Conservation (phyloP, 2,797 vertebrate species). For the Mareca strepera region DNA sequence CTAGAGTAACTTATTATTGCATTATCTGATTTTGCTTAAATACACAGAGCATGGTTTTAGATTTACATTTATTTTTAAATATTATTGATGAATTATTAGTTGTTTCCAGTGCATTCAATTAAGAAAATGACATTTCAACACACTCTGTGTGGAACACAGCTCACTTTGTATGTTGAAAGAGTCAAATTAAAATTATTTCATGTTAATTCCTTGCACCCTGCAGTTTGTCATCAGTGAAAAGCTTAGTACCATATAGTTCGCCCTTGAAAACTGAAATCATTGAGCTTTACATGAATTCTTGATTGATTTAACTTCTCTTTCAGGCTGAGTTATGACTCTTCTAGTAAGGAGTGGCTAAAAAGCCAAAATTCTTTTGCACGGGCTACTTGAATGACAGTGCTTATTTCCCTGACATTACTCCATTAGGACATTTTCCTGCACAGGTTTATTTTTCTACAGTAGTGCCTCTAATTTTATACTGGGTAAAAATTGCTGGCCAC, state of each 20-base stretch:
- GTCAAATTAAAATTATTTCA: background rate
- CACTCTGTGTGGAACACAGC: background rate
- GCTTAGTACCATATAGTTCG: background rate
- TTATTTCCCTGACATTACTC: background rate
- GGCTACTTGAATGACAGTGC: background rate
- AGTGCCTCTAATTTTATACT: background rate
- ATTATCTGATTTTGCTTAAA: background rate
- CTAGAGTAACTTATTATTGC: background rate
- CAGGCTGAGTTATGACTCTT: background rate
- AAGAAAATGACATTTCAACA: slow-evolving; percentile 6
- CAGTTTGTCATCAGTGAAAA: background rate
- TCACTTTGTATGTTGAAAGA: background rate
- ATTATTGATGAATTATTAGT: background rate
- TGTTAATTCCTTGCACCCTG: background rate
- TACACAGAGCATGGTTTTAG: background rate
- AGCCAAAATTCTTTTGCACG: background rate
- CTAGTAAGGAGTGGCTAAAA: background rate
- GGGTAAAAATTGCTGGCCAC: slow-evolving; percentile 4
- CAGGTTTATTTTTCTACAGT: slow-evolving; percentile 6
- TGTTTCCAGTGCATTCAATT: background rate
- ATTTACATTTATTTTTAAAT: background rate
- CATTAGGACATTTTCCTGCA: background rate
- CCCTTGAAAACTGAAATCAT: background rate
- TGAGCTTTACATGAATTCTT: background rate
- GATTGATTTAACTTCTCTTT: background rate